These are phyloP conservation scores for Melanotaenia pygmaea DNA, from an alignment of 2,797 vertebrate genomes.

Conservation along the genomic window DNA sequence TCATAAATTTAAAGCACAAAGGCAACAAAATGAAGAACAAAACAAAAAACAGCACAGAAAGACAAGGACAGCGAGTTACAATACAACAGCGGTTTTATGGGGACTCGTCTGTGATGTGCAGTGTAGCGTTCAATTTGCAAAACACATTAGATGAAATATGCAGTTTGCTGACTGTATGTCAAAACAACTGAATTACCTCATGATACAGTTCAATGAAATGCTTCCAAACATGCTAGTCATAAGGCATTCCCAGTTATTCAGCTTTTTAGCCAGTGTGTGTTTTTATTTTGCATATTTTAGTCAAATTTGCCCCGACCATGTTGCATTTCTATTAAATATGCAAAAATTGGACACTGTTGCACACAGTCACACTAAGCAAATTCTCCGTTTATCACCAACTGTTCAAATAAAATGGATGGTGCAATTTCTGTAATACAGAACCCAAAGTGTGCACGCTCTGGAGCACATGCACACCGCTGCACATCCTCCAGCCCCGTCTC, in stretches of 20 bases:
- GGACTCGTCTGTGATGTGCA: background rate
- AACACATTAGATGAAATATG: background rate
- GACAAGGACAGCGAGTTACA: background rate
- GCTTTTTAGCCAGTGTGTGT: background rate
- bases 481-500: slow-evolving; percentile 42
- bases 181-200: background rate
- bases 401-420: slow-evolving; percentile 13
- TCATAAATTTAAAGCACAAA: background rate
- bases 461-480: slow-evolving; percentile 1
- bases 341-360: background rate
- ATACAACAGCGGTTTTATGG: background rate
- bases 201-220: background rate
- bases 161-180: background rate
- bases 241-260: background rate
- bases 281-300: background rate
- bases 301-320: background rate
- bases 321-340: background rate
- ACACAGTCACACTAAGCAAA: background rate
- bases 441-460: slow-evolving; percentile 4
- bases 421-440: slow-evolving; percentile 4
- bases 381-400: background rate
- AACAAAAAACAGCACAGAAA: background rate
- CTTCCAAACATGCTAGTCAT: background rate
- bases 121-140: background rate
- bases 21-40: background rate